Evolutionary conservation across 2,797 vertebrate genomes (phyloP).

Genomic region (Bradypodion pumilum): DNA sequence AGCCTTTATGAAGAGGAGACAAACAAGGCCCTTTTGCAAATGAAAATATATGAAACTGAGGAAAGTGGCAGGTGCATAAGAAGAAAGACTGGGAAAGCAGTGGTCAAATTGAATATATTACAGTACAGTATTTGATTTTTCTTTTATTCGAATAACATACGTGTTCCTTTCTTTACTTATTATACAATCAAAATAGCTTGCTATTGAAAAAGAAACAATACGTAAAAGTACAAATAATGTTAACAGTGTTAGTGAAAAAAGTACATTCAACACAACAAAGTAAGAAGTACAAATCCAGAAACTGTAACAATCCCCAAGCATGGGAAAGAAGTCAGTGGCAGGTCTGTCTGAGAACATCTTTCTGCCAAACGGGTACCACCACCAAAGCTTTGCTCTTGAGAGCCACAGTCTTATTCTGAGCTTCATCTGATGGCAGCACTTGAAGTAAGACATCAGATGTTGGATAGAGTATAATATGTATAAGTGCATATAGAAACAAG

Average conservation of each 20-base stretch:
- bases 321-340: too few species aligned
- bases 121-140: neutral
- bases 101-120: neutral
- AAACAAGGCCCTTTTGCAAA: neutral
- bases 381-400: neutral
- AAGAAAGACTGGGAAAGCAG: neutral
- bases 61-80: neutral
- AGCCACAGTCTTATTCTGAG: neutral
- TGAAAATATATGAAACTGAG: neutral
- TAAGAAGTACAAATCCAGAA: neutral
- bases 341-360: neutral
- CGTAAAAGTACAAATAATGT: neutral
- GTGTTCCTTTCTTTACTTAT: neutral
- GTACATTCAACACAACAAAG: neutral
- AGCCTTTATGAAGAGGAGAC: neutral
- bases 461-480: neutral
- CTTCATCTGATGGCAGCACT: neutral
- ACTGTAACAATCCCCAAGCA: neutral
- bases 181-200: neutral
- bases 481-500: neutral
- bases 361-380: neutral
- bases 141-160: neutral
- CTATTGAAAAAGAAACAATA: neutral
- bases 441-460: neutral
- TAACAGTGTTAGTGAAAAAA: neutral